Base-by-base conservation (phyloP, 2,797 vertebrate species). In the Synaphobranchus kaupii region DNA sequence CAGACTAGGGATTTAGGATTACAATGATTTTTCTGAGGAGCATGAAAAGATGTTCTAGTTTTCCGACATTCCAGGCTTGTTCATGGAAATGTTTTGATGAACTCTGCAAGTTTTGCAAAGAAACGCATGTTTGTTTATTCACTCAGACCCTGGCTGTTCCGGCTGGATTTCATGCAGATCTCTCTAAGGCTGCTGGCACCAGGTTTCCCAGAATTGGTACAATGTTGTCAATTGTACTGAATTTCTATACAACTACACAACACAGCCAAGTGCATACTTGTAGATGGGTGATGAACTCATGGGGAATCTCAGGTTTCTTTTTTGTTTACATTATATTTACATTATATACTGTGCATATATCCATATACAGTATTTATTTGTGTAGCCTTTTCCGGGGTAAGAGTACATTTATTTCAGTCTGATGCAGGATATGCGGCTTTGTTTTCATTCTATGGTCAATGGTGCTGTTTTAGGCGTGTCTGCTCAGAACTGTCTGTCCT, bases 81-180 rank as follows among this genome's bases (percentile, higher is more conserved):
- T 84, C 31, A 44, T 52, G n/a, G 47, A 44, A 81, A 50, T 81
- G 47, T 81, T 81, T 48, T 81, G 78, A 81, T 81, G 78, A 50
- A 50, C 78, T 81, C 47, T 81, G n/a, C 47, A n/a, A 22, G 47
- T 48, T 44, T 44, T 78, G 47, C 34, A 44, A 25, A 81, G 0
- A 50, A 50, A 50, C n/a, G 44, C 78, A 48, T 50, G 47, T 81
- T 81, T 81, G 25, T 81, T 4, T 81, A n/a, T 81, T 47, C 76
- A 80, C 20, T 20, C 17, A 47, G 39, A 8, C 76, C 22, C 76
- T 80, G 39, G 76, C 39, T 39, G 15, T 73, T 44, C 44, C 22
- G 47, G 17, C 7, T 48, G 78, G 78, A 81, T 81, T 81, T 81
- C 22, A 50, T 50, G 20, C 39, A 12, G 25, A 48, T 48, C 76